Conservation (phyloP, 1,140 invertebrate genomes). For the Oppia nitens region DNA sequence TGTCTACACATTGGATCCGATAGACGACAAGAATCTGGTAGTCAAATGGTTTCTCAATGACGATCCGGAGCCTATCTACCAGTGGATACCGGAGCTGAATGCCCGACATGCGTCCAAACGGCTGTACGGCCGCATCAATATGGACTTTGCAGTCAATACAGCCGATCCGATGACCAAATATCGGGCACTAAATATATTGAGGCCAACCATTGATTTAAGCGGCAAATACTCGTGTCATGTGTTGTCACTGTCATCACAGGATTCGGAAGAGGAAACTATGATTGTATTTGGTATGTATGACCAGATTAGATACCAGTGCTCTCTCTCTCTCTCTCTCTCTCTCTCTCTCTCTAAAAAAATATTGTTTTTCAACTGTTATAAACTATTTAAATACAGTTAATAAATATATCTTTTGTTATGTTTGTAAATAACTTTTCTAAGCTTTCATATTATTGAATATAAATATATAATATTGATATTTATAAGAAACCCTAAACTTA, state of each 20-base stretch:
- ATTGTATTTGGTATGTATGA: conserved; percentile 38
- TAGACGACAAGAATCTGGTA: conserved; percentile 40
- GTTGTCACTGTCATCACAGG: conserved; percentile 51
- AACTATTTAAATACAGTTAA: too few species aligned
- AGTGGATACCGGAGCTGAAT: conserved; percentile 49
- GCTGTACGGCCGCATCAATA: conserved; percentile 45
- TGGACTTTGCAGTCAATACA: conserved; percentile 40
- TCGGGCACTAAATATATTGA: conserved; percentile 52
- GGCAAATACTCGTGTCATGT: conserved; percentile 59
- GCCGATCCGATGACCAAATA: conserved; percentile 41
- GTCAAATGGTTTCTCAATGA: conserved; percentile 62
- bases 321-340: not conserved
- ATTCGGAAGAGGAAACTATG: conserved; percentile 45
- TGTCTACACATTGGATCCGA: conserved; percentile 42
- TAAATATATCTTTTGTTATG: too few species aligned
- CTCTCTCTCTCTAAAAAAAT: too few species aligned
- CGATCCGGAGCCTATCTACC: conserved; percentile 47
- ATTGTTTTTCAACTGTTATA: too few species aligned
- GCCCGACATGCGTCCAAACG: conserved; percentile 40
- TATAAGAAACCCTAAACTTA: too few species aligned
- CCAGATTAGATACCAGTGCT: not conserved
- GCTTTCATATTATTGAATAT: too few species aligned
- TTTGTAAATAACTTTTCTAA: too few species aligned
- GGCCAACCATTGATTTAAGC: conserved; percentile 49
- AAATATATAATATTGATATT: too few species aligned